Evolutionary conservation across 2,797 vertebrate genomes (phyloP).

Genomic region (Cyclura pinguis): DNA sequence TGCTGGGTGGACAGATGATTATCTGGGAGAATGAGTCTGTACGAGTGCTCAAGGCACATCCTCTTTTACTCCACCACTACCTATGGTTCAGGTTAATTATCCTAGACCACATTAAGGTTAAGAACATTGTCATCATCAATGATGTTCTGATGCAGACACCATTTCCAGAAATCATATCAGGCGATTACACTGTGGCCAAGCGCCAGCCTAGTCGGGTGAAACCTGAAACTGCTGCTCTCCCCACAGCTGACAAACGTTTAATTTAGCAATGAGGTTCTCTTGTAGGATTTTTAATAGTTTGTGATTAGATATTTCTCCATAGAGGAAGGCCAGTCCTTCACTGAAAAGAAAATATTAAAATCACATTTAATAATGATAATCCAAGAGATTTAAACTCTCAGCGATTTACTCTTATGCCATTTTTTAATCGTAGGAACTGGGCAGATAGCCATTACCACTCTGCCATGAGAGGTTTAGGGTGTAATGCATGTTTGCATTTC

Average conservation of each 20-base stretch:
- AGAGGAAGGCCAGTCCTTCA: background rate
- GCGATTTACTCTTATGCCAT: slow-evolving; percentile 33
- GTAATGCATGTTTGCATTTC: slow-evolving; percentile 21
- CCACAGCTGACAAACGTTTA: slow-evolving; percentile 34
- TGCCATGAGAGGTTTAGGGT: slow-evolving; percentile 8
- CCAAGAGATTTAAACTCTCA: slow-evolving; percentile 26
- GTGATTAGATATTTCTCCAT: slow-evolving; percentile 24
- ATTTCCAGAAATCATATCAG: slow-evolving; percentile 6
- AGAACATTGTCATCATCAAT: background rate
- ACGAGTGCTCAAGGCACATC: background rate
- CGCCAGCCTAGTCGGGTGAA: background rate
- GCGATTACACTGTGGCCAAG: background rate
- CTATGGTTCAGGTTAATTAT: background rate
- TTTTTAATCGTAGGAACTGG: slow-evolving; percentile 37
- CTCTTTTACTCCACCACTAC: too few species aligned
- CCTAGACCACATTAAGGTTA: background rate
- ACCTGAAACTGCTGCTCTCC: slow-evolving; percentile 3
- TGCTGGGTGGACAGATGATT: too few species aligned
- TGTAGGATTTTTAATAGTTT: slow-evolving; percentile 27
- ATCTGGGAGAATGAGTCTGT: too few species aligned
- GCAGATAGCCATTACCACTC: background rate
- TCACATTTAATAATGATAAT: slow-evolving; percentile 35
- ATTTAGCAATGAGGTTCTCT: slow-evolving; percentile 9
- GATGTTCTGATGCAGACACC: background rate
- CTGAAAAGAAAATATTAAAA: slow-evolving; percentile 36